A percentile compares a stretch with the other conserved stretches of the same genome.
Evolutionary conservation across 2,888 invertebrate species (phyloP).

Genomic region (Leptinotarsa haldemani): DNA sequence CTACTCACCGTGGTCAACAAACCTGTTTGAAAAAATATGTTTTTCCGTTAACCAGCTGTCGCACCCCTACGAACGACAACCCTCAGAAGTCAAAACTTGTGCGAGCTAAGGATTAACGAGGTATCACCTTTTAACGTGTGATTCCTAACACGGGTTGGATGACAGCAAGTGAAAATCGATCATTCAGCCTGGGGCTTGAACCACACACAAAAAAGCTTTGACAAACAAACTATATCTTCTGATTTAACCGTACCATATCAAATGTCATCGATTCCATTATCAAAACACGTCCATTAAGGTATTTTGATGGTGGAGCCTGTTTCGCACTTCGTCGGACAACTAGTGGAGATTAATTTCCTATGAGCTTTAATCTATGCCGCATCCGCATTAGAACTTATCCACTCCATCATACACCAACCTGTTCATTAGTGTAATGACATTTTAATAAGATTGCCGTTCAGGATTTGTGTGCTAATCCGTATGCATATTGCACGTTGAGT

Average conservation of each 20-base stretch:
- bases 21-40: too few species aligned
- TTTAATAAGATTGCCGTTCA: conserved; percentile 43
- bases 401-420: conserved; percentile 40
- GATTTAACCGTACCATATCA: background rate
- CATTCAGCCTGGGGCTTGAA: too few species aligned
- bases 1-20: too few species aligned
- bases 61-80: too few species aligned
- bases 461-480: conserved; percentile 20
- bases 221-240: background rate
- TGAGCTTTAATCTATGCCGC: conserved; percentile 36
- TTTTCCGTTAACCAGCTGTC: too few species aligned
- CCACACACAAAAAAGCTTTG: too few species aligned
- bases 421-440: conserved; percentile 45
- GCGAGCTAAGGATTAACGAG: too few species aligned
- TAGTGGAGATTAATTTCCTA: conserved; percentile 7
- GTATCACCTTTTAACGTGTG: too few species aligned
- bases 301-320: background rate
- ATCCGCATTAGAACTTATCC: conserved; percentile 39
- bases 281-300: background rate
- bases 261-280: background rate
- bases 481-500: conserved; percentile 28
- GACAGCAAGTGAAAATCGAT: too few species aligned
- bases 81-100: too few species aligned
- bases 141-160: too few species aligned
- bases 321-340: conserved; percentile 1